Conservation (phyloP, 2,797 vertebrate species). For the Periparus ater region DNA sequence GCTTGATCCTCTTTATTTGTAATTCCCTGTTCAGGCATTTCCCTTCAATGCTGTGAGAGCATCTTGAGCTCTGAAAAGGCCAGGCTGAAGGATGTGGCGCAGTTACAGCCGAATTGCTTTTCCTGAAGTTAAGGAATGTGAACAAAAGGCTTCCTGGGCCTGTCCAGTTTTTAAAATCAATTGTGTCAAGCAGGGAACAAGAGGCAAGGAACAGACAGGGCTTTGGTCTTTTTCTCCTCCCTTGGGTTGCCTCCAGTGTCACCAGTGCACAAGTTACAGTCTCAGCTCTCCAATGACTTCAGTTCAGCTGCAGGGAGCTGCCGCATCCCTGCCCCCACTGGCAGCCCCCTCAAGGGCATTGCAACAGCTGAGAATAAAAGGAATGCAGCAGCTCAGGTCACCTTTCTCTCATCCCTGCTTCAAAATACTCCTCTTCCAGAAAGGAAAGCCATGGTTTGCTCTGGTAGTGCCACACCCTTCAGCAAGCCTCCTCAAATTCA, state of each 20-base stretch:
- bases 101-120: not conserved
- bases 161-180: not conserved
- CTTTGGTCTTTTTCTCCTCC: not conserved
- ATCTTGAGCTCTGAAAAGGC: not conserved
- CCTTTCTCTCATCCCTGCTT: not conserved
- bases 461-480: not conserved
- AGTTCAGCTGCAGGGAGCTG: not conserved
- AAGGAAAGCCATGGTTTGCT: not conserved
- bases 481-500: not conserved
- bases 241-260: not conserved
- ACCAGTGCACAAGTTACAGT: not conserved
- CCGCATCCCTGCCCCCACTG: not conserved
- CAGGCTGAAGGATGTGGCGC: not conserved
- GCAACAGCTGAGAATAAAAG: conserved; percentile 61
- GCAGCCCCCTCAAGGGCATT: not conserved
- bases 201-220: not conserved
- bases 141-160: not conserved
- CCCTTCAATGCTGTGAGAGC: not conserved
- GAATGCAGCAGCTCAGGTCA: conserved; percentile 43
- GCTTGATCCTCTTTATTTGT: not conserved
- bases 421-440: conserved; percentile 16
- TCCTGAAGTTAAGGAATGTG: not conserved
- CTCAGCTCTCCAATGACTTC: not conserved
- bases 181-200: not conserved
- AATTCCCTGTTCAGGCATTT: conserved; percentile 13